Evolutionary conservation across 2,113 vertebrate species (phyloP), one percentile per base, ranked within the genome.

Genomic region (Perca fluviatilis): DNA sequence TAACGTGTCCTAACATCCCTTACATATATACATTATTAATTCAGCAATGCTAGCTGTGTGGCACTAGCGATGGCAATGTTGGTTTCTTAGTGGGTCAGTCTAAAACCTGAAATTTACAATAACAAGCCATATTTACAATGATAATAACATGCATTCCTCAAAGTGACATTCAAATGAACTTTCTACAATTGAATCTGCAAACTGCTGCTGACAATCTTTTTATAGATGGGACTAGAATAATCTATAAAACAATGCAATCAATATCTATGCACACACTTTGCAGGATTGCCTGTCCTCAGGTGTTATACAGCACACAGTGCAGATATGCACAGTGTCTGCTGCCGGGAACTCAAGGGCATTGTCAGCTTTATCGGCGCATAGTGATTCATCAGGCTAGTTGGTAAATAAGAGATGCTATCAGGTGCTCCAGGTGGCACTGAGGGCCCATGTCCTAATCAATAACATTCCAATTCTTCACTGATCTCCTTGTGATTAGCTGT

Each of bases 391-490:
- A 91, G 84, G 79, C 77, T 77, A 76, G 87, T 88, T 92, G 91
- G 94, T 94, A 95, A 95, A 95, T 95, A 95, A 95, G 91, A 96
- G 93, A 96, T 95, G 83, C 79, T 95, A 96, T 95, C 94, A 78
- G 77, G 33, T 65, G 79, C 86, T 89, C 81, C 77, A 83, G 61
- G 82, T 91, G 89, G 90, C 94, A 95, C 92, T 91, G 92, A 95
- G 86, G 90, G 84, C 89, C 88, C 73, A 73, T 92, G 94, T 94
- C 89, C 93, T 93, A 92, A 95, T 95, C 95, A 90, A 95, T 96
- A 95, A 91, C 92, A 88, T 91, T 93, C 86, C 92, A 93, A 93
- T 95, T 94, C 92, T 87, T 93, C 88, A 88, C 92, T 93, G 94
- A 96, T 96, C 92, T 90, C 78, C 67, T 68, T 43, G 84, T 90